phyloP scores from a whole-genome alignment of 2,888 invertebrate genomes.

The Sipha maydis region DNA sequence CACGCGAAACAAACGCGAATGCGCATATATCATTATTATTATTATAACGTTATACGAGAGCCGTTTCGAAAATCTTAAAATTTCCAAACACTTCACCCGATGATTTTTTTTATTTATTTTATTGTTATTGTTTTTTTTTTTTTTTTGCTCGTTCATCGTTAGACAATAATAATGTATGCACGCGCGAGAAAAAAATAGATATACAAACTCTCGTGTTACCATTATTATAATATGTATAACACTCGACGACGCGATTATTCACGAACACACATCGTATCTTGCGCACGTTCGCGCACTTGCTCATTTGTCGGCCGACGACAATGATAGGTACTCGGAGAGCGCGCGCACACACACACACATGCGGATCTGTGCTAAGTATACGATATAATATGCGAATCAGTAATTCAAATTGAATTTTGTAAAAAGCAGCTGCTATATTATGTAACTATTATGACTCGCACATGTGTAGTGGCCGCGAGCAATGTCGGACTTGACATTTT shows the following conservation, averaged over 20 bases:
- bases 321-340: constrained; percentile 34
- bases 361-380: neutral
- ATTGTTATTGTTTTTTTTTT: too few relatives aligned
- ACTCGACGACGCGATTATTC: constrained; percentile 55
- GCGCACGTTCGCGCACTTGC: constrained; percentile 58
- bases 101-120: neutral
- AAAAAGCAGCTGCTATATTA: neutral
- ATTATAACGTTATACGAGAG: too few relatives aligned
- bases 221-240: neutral
- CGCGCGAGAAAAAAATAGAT: neutral
- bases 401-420: constrained; percentile 33
- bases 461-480: too few relatives aligned
- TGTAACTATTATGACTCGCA: too few relatives aligned
- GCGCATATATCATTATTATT: neutral
- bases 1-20: neutral
- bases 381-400: neutral
- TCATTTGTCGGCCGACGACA: constrained; percentile 48
- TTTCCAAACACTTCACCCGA: neutral
- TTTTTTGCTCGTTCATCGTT: neutral
- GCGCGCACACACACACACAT: neutral
- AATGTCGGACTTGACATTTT: too few relatives aligned
- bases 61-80: neutral
- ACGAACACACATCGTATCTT: constrained; percentile 42
- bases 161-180: neutral
- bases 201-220: neutral